Evolutionary conservation across 2,888 invertebrate genomes (phyloP), one percentile per base, ranked within the genome.

Genomic region (Agrypnus murinus): DNA sequence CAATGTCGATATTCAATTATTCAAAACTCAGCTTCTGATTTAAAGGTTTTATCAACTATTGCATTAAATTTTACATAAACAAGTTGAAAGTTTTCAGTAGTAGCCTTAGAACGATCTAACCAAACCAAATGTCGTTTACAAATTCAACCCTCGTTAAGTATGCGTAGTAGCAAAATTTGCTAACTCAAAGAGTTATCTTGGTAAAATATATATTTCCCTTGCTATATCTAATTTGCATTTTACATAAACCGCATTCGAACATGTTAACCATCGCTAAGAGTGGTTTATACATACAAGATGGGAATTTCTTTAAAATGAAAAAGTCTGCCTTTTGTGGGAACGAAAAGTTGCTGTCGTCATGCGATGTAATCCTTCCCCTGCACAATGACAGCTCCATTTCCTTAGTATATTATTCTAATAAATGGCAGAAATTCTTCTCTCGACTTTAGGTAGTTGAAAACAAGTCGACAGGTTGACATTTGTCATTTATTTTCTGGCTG

Each of bases 371-470:
- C 46, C 46, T 46, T 53, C 53, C 53, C 53, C 5, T 34, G 32
- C 53, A 53, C 53, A 53, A 53, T 53, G 53, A 53, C 53, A 53
- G 53, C 53, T 53, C 53, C 53, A 53, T 53, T 53, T 53, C 53
- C 53, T 34, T 32, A 12, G 53, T 53, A 53, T 53, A 53, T 53
- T 53, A 53, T 53, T 53, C 53, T 53, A 53, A 53, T 53, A 53
- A 53, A 53, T 53, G 53, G 34, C 53, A 53, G 53, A 53, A 53
- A 53, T 53, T 32, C 32, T 31, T 53, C 53, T 53, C 53, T 14
- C 53, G 53, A 14, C 32, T 53, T 40, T 25, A 53, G 53, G 53
- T 53, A 53, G 53, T 53, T 53, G 53, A 53, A 53, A 53, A 53
- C 53, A 53, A 48, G 34, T 53, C 53, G 53, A 53, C 53, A 53